Evolutionary conservation across 2,113 vertebrate genomes (phyloP).

Genomic region (Halichoerus grypus): DNA sequence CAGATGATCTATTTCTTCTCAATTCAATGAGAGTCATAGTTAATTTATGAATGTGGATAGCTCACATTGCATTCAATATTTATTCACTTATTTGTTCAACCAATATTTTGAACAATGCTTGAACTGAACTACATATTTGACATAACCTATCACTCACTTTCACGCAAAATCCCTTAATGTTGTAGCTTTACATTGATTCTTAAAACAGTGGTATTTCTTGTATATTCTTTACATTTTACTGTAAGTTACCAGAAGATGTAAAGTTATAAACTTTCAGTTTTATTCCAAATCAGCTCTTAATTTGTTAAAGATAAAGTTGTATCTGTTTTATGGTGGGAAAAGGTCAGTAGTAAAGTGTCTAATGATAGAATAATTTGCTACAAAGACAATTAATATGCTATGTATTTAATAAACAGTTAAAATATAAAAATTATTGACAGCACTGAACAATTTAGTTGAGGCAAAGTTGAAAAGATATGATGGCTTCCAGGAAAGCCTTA

Average conservation of each 20-base stretch:
- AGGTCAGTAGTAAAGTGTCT: background rate
- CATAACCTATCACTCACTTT: background rate
- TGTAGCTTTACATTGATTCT: background rate
- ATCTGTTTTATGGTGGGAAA: background rate
- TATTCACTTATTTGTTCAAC: conserved; percentile 20
- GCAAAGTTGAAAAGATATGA: conserved; percentile 67
- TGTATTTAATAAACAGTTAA: conserved; percentile 53
- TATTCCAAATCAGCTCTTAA: background rate
- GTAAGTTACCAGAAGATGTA: background rate
- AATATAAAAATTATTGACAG: conserved; percentile 68
- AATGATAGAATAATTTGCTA: conserved; percentile 39
- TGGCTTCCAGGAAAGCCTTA: conserved; percentile 63
- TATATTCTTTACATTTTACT: background rate
- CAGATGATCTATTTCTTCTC: conserved; percentile 10
- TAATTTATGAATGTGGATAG: background rate
- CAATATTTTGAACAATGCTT: conserved; percentile 1
- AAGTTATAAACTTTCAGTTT: conserved; percentile 19
- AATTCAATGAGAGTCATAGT: background rate
- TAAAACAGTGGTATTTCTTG: background rate
- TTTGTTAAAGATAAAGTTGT: conserved; percentile 52
- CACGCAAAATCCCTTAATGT: background rate
- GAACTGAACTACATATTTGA: background rate
- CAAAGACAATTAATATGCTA: conserved; percentile 54
- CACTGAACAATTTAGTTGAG: conserved; percentile 66
- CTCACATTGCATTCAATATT: background rate